phyloP scores from a whole-genome alignment of 2,888 invertebrate genomes.

The Zonitis immaculata region DNA sequence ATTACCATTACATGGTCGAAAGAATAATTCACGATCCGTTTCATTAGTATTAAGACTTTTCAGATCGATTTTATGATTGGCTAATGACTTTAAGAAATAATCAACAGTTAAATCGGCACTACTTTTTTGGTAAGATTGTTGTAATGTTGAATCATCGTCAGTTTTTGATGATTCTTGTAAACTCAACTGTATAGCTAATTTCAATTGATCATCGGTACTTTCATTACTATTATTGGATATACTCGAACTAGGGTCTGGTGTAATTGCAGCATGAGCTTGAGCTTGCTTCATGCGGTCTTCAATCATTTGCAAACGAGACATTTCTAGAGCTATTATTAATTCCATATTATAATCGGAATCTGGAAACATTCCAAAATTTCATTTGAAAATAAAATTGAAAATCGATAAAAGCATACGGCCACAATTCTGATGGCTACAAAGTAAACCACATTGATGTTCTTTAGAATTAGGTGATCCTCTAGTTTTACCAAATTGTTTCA shows the following conservation, averaged over 20 bases:
- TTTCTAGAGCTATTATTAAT: conserved; percentile 61
- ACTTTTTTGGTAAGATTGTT: conserved; percentile 41
- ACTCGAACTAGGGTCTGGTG: conserved; percentile 44
- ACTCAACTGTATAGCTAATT: conserved; percentile 53
- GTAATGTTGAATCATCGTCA: conserved; percentile 13
- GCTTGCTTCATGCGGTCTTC: conserved; percentile 55
- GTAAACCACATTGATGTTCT: conserved; percentile 55
- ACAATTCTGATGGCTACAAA: conserved; percentile 46
- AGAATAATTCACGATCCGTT: conserved; percentile 42
- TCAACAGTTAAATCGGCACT: conserved; percentile 53
- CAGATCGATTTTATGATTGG: conserved; percentile 49
- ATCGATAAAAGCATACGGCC: conserved; percentile 34
- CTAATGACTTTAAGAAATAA: conserved; percentile 52
- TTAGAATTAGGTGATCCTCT: conserved; percentile 36
- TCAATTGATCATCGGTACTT: conserved; percentile 49
- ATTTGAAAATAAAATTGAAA: conserved; percentile 1
- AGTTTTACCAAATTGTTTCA: conserved; percentile 34
- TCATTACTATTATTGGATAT: conserved; percentile 45
- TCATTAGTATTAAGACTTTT: conserved; percentile 44
- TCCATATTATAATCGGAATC: conserved; percentile 58
- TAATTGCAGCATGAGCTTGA: conserved; percentile 37
- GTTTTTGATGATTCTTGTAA: conserved; percentile 47
- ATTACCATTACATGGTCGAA: conserved; percentile 46
- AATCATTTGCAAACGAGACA: conserved; percentile 63
- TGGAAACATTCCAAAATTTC: conserved; percentile 12